A percentile compares a stretch with the other conserved stretches of the same genome.
These are phyloP conservation scores for Aleiodes leptofemur DNA, from an alignment of 2,888 invertebrate species.

Conservation along the genomic window DNA sequence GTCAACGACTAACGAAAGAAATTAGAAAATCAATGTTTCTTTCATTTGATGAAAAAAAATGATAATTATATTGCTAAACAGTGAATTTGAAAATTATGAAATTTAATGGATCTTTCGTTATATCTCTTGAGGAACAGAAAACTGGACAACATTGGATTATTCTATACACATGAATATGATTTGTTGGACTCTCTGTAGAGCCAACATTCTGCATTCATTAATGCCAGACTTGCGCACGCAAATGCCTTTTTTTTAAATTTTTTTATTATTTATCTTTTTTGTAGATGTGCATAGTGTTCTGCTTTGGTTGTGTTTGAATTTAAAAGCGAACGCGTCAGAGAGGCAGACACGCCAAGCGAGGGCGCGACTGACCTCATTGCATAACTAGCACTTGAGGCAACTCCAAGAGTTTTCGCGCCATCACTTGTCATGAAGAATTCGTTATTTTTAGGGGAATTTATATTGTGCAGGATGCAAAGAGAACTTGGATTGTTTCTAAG, in stretches of 20 bases:
- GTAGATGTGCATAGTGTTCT: constrained; percentile 8
- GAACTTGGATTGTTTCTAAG: too few relatives aligned
- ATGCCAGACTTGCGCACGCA: constrained; percentile 13
- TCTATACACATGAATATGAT: neutral
- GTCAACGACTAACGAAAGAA: too few relatives aligned
- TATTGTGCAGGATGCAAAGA: too few relatives aligned
- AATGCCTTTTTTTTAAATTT: constrained; percentile 6
- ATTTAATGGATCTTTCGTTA: too few relatives aligned
- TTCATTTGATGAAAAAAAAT: too few relatives aligned
- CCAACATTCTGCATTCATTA: constrained; percentile 27
- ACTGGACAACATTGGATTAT: neutral
- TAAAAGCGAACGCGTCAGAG: constrained; percentile 35
- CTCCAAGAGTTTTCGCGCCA: constrained; percentile 40
- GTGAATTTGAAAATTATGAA: too few relatives aligned
- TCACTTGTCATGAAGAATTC: neutral
- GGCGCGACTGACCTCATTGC: constrained; percentile 61
- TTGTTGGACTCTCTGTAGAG: neutral
- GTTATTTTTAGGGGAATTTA: too few relatives aligned
- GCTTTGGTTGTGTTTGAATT: neutral
- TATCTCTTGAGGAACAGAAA: too few relatives aligned
- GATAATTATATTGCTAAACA: too few relatives aligned
- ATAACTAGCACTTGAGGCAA: constrained; percentile 52
- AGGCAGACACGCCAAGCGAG: constrained; percentile 41
- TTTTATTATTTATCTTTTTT: neutral
- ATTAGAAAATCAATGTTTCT: too few relatives aligned